phyloP scores from a whole-genome alignment of 2,888 invertebrate species.

The Nemoura dubitans region DNA sequence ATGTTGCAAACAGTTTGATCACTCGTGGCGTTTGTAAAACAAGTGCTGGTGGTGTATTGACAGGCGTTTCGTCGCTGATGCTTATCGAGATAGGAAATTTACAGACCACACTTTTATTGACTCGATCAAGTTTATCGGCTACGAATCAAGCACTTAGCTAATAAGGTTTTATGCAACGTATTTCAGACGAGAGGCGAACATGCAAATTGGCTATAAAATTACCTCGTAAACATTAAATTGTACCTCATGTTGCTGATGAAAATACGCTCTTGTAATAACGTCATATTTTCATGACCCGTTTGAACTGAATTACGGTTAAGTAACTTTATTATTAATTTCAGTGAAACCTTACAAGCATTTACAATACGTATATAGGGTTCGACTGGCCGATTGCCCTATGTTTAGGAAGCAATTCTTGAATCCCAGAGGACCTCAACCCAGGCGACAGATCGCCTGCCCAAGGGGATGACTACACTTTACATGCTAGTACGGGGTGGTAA shows the following conservation, averaged over 20 bases:
- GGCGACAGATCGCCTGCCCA: neutral
- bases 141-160: constrained; percentile 3
- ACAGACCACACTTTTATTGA: neutral
- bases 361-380: neutral
- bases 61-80: too few relatives aligned
- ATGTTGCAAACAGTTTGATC: too few relatives aligned
- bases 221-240: neutral
- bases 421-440: constrained; percentile 35
- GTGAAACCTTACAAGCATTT: constrained; percentile 28
- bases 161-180: constrained; percentile 21
- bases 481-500: constrained; percentile 32
- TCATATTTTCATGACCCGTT: constrained; percentile 7
- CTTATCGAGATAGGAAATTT: neutral
- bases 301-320: constrained; percentile 23
- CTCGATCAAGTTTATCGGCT: neutral
- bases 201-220: constrained; percentile 42
- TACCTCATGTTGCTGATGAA: constrained; percentile 7
- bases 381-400: constrained; percentile 9
- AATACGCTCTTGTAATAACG: neutral
- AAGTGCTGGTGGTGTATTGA: too few relatives aligned
- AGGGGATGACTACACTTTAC: constrained; percentile 8
- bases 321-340: constrained; percentile 31
- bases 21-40: too few relatives aligned
- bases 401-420: constrained; percentile 26
- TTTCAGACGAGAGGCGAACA: constrained; percentile 40